phyloP scores from a whole-genome alignment of 2,113 vertebrate species.

The Aptenodytes patagonicus region DNA sequence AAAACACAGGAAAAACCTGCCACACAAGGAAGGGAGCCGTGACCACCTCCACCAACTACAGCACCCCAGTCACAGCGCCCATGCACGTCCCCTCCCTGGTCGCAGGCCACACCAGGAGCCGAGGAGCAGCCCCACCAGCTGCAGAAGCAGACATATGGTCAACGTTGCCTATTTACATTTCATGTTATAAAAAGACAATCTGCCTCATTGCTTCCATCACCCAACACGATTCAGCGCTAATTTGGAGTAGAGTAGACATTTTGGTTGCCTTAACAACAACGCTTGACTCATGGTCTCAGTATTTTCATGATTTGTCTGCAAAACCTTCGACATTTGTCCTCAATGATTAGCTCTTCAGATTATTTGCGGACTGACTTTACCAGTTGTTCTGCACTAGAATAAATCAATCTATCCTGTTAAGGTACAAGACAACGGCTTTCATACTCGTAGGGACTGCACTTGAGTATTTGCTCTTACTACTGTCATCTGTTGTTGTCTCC shows the following conservation, averaged over 20 bases:
- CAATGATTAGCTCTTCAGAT: not conserved
- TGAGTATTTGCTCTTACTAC: not conserved
- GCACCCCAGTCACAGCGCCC: not conserved
- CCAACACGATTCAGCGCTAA: rapidly evolving
- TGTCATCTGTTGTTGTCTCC: not conserved
- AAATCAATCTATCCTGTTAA: not conserved
- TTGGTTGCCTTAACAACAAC: not conserved
- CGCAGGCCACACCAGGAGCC: rapidly evolving
- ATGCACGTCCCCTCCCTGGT: rapidly evolving
- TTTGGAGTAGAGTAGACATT: not conserved
- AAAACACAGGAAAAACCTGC: not conserved
- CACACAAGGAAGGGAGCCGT: rapidly evolving
- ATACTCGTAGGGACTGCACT: rapidly evolving
- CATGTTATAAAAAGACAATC: not conserved
- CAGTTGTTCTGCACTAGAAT: not conserved
- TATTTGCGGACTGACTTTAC: not conserved
- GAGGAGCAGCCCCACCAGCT: not conserved
- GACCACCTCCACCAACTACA: no score
- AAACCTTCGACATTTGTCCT: not conserved
- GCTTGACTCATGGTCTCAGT: not conserved
- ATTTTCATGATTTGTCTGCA: not conserved
- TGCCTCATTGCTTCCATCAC: not conserved
- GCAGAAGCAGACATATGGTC: not conserved
- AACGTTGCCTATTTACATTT: rapidly evolving
- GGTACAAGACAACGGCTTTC: not conserved